Evolutionary conservation across 2,888 invertebrate species (phyloP).

Genomic region (Argyresthia albistria): DNA sequence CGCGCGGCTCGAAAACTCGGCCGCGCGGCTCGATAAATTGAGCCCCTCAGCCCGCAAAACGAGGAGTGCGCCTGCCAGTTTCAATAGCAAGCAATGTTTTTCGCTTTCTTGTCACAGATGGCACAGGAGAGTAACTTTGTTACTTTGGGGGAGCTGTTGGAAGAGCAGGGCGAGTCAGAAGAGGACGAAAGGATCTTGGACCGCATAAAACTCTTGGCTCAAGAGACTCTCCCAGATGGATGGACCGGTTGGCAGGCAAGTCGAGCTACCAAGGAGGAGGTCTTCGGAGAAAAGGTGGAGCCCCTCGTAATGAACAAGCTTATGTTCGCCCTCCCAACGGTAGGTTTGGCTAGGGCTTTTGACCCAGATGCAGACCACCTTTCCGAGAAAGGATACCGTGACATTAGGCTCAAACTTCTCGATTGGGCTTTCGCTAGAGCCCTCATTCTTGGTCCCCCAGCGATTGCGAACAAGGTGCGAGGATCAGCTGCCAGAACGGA

Average conservation of each 20-base stretch:
- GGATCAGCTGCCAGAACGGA: constrained; percentile 9
- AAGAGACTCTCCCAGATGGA: constrained; percentile 2
- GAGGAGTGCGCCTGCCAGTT: neutral
- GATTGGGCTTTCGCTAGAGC: constrained; percentile 14
- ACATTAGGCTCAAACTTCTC: constrained; percentile 13
- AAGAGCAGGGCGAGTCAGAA: neutral
- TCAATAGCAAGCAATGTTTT: neutral
- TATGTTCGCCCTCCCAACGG: constrained; percentile 2
- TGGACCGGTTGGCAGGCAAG: constrained; percentile 2
- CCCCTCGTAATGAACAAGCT: constrained; percentile 3
- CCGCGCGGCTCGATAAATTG: too few species aligned
- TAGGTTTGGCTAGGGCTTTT: constrained; percentile 1
- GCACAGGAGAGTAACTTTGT: neutral
- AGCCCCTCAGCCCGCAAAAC: too few species aligned
- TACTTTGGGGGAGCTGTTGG: neutral
- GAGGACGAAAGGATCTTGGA: constrained; percentile 2
- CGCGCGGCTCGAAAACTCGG: too few species aligned
- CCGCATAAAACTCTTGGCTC: too few species aligned
- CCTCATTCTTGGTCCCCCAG: constrained; percentile 12
- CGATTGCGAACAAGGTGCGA: constrained; percentile 10
- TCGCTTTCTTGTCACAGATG: constrained; percentile 2
- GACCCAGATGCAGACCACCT: constrained; percentile 6
- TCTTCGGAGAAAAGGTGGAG: constrained; percentile 2
- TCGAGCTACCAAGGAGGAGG: neutral
- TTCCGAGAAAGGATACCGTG: constrained; percentile 14